Evolutionary conservation across 2,888 invertebrate species (phyloP), one percentile per base, ranked within the genome.

Genomic region (Athalia rosae): DNA sequence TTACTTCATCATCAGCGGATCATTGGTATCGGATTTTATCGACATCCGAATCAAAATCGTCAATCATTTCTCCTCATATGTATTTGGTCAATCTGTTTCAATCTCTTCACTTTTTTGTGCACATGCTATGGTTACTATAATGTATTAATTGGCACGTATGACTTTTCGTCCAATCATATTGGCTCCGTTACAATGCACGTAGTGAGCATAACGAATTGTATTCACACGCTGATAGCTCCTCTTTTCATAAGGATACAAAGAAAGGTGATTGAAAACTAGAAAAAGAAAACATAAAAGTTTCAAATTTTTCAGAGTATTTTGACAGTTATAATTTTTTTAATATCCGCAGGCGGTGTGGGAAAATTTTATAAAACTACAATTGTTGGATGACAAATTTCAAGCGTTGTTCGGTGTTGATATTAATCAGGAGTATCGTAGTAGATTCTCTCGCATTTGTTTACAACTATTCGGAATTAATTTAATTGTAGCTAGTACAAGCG

Each of bases 1-100:
- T 9, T 69, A 5, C 43, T 53, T 53, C 69, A 69, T 15, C 69
- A 53, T 13, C 15, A 69, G n/a, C 15, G 53, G 9, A 11, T 69
- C 11, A 1, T 41, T n/a, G 69, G 69, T 4, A 5, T 69, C 1
- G 47, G 64, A 3, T 43, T n/a, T 15, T 64, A 64, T 11, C 64
- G 64, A 15, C 45, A 45, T 48, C 47, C 64, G 8, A 64, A 64
- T 48, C 64, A 64, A 64, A 64, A 13, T 15, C 4, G 8, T 6
- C 8, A 43, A 8, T 41, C 45, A 4, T 7, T 47, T 43, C 13
- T 13, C 7, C 9, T 64, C 9, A 48, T 64, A 5, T 11, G 64
- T 13, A 64, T 64, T 45, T 4, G 47, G 7, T 47, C n/a, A 15
- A 13, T 64, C 7, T 8, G 47, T 6, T 4, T 6, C 8, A 64